Conservation (phyloP, 1,140 invertebrate species). For the Anastrepha obliqua region DNA sequence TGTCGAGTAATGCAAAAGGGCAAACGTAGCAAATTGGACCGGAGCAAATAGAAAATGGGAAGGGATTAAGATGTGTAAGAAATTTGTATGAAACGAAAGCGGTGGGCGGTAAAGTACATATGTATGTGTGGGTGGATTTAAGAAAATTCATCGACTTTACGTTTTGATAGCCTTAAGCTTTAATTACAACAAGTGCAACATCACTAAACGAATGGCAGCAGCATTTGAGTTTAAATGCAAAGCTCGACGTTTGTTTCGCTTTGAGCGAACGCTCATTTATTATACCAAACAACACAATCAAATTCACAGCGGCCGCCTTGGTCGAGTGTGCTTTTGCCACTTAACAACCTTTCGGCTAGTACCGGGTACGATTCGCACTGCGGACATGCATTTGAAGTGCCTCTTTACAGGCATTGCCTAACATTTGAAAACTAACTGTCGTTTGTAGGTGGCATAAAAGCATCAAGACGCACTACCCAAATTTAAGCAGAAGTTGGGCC, state of each 20-base stretch:
- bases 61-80: neutral
- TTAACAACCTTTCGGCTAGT: too few species aligned
- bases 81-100: neutral
- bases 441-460: too few species aligned
- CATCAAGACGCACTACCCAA: too few species aligned
- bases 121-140: neutral
- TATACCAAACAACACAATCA: neutral
- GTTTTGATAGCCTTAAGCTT: neutral
- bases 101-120: neutral
- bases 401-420: too few species aligned
- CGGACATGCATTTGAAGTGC: too few species aligned
- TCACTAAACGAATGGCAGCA: neutral
- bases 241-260: slow-evolving; percentile 8
- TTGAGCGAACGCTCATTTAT: slow-evolving; percentile 20
- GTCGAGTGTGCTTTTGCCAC: too few species aligned
- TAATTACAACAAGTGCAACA: neutral
- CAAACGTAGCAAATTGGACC: neutral
- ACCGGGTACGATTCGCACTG: too few species aligned
- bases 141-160: slow-evolving; percentile 10
- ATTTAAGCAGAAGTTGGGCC: too few species aligned
- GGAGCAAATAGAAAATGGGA: neutral
- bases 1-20: neutral
- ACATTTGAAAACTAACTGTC: too few species aligned
- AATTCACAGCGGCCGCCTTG: too few species aligned
- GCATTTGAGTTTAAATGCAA: neutral